phyloP scores from a whole-genome alignment of 2,888 invertebrate species.

The Ramazzottius varieornatus region DNA sequence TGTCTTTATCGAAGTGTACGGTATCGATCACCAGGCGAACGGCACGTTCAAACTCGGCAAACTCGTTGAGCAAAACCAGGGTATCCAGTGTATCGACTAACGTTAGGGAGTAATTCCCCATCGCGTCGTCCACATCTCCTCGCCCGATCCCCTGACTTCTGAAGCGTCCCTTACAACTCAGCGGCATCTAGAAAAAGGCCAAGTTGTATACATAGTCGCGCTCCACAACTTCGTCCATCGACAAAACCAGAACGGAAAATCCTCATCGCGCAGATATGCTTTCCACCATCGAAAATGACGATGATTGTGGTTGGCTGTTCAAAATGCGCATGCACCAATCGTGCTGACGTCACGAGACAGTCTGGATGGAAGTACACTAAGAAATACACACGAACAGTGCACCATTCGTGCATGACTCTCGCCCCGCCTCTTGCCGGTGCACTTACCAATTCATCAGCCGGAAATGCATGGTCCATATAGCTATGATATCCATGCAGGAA shows the following conservation, averaged over 20 bases:
- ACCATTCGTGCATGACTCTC: no score
- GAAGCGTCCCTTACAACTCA: slow-evolving; percentile 72
- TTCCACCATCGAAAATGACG: no score
- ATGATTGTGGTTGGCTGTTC: no score
- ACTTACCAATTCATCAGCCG: slow-evolving; percentile 87
- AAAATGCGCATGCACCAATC: no score
- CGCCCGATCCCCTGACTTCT: slow-evolving; percentile 21
- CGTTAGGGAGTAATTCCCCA: slow-evolving; percentile 65
- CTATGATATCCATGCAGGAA: not conserved
- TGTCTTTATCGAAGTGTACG: slow-evolving; percentile 71
- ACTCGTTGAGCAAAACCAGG: slow-evolving; percentile 63
- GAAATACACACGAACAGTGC: no score
- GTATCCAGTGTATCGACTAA: slow-evolving; percentile 81
- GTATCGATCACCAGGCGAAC: slow-evolving; percentile 56
- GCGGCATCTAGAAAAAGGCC: no score
- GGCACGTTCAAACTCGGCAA: slow-evolving; percentile 74
- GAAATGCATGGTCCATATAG: slow-evolving; percentile 48
- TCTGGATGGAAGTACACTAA: not conserved
- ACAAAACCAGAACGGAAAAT: no score
- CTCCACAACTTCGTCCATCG: no score
- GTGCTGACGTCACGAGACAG: no score
- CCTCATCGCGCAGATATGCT: no score
- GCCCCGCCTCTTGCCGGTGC: no score
- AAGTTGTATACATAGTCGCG: no score
- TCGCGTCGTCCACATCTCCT: not conserved